Base-by-base conservation (phyloP, 1,140 invertebrate genomes). In the Diorhabda elongata region DNA sequence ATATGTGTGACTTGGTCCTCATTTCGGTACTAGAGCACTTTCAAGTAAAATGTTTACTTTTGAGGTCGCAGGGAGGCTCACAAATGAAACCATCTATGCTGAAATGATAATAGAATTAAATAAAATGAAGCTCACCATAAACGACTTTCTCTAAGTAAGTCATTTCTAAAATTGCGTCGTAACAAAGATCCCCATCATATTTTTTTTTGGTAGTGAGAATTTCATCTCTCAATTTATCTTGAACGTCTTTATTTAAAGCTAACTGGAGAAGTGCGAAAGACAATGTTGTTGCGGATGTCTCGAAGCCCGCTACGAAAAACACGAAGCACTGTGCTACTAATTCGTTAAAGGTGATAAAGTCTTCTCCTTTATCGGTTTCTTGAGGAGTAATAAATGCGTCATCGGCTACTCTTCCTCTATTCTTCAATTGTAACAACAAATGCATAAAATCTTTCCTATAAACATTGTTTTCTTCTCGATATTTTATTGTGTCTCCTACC, bases 81-180 rank as follows among this genome's bases (percentile, higher is more conserved):
- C 26, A 1, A 1, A 26, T 26, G 26, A 26, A 26, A 26, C 26
- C 26, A 26, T 26, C 26, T 26, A 26, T 26, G 26, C 26, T 26
- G 26, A 57, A 57, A 8, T 57, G 56, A 57, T 8, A 11, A 8
- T 5, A 57, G 9, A 4, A 4, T 57, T 57, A 11, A 11, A n/a
- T 11, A 41, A 61, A 61, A 61, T 11, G 42, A 11, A 5, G 3
- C 11, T 76, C 66, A 76, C 89, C 88, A 57, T 79, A 77, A 61
- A 73, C 68, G 26, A 70, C 69, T 61, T 73, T 57, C 44, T 71
- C 57, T 11, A 62, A 47, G 42, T 69, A 86, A 0, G 78, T 81
- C 79, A 90, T 82, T 8, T 85, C 82, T 11, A 81, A 76, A 2
- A 89, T 68, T 26, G 82, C 80, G 7, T 88, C 86, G 70, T 86